These are phyloP conservation scores for Lamellibrachia luymesi DNA, from an alignment of 1,140 invertebrate species.

Conservation along the genomic window DNA sequence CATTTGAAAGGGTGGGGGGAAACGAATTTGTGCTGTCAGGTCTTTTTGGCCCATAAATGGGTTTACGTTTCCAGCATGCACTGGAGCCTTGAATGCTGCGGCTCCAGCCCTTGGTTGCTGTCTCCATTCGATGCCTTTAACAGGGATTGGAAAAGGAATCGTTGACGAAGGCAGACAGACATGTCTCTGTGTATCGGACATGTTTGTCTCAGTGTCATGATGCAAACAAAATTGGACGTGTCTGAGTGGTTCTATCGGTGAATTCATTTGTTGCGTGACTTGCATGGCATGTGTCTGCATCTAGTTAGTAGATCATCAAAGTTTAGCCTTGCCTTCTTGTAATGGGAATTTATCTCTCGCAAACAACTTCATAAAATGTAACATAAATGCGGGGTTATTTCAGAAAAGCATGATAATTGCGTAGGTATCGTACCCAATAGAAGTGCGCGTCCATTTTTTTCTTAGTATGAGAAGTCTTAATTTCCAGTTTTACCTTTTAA, in stretches of 20 bases:
- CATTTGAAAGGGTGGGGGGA: neutral
- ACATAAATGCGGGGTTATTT: neutral
- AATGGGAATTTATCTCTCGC: neutral
- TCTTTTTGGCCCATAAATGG: neutral
- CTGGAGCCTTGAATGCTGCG: neutral
- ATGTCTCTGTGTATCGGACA: neutral
- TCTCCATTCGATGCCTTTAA: neutral
- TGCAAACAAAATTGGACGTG: neutral
- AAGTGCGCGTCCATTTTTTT: neutral
- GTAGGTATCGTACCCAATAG: neutral
- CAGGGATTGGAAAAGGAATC: neutral
- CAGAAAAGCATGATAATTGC: neutral
- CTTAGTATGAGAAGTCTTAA: neutral
- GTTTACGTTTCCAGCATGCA: neutral
- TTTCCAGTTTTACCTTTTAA: neutral
- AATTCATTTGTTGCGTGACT: neutral
- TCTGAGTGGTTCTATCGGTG: neutral
- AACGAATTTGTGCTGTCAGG: neutral
- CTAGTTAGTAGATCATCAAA: neutral
- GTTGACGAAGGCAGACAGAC: neutral
- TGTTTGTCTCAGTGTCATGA: neutral
- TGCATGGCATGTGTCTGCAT: neutral
- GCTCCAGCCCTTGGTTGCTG: no score
- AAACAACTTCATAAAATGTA: neutral
- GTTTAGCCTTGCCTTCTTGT: neutral